These are phyloP conservation scores for Thalassarche chlororhynchos DNA, from an alignment of 2,113 vertebrate genomes.

Conservation along the genomic window DNA sequence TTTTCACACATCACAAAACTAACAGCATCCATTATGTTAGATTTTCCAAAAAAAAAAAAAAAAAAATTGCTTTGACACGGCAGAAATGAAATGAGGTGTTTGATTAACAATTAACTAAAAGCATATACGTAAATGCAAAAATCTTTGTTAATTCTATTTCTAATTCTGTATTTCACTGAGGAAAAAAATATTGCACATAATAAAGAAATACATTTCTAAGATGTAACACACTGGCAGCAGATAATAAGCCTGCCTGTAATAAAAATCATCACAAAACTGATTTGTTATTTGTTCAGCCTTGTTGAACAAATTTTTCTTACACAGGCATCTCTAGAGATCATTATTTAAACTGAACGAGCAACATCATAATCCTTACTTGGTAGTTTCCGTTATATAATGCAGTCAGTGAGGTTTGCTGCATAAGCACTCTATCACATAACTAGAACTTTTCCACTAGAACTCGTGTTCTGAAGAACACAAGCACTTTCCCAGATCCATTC, in stretches of 20 bases:
- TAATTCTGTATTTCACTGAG: not conserved
- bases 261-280: not conserved
- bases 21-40: constrained; percentile 95
- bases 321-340: not conserved
- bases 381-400: not conserved
- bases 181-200: not conserved
- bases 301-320: not conserved
- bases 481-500: not conserved
- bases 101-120: not conserved
- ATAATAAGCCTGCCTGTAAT: not conserved
- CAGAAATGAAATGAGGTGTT: not conserved
- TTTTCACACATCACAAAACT: constrained; percentile 92
- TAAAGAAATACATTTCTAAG: not conserved
- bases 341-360: not conserved
- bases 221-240: not conserved
- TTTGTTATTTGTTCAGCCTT: not conserved
- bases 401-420: not conserved
- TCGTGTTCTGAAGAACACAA: not conserved
- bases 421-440: not conserved
- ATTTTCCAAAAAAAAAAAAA: constrained; percentile 79
- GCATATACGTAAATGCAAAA: not conserved
- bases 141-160: not conserved
- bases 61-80: not conserved
- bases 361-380: not conserved
- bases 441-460: not conserved